Percentiles rank a stretch among this genome's conserved stretches.
phyloP scores from a whole-genome alignment of 2,888 invertebrate genomes.

The Diarsia brunnea region DNA sequence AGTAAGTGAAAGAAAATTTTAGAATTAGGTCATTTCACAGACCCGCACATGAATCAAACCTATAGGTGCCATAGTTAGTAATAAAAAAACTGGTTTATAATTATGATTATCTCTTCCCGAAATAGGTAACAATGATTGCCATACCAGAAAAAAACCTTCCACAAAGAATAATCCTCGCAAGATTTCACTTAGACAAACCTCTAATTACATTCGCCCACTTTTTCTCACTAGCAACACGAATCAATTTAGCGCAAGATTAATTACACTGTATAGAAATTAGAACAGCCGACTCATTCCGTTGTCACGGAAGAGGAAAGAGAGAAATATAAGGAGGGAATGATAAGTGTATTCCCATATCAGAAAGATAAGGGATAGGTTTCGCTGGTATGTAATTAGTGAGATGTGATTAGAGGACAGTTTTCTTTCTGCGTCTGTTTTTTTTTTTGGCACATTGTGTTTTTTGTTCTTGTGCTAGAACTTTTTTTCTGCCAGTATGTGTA shows the following conservation, averaged over 20 bases:
- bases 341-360: constrained; percentile 62
- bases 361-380: constrained; percentile 60
- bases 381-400: constrained; percentile 70
- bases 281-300: constrained; percentile 50
- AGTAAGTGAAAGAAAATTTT: not conserved
- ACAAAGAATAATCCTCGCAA: constrained; percentile 25
- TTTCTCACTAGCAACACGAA: constrained; percentile 56
- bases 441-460: constrained; percentile 38
- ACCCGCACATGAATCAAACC: not conserved
- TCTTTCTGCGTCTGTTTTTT: constrained; percentile 45
- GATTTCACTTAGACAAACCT: constrained; percentile 33
- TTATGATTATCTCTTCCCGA: not conserved
- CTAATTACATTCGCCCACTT: constrained; percentile 52
- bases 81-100: not conserved
- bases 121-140: not conserved
- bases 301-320: constrained; percentile 52
- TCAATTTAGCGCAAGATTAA: constrained; percentile 67
- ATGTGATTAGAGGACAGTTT: constrained; percentile 69
- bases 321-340: constrained; percentile 58
- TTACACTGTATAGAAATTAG: constrained; percentile 63
- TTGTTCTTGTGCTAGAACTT: constrained; percentile 6
- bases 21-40: not conserved
- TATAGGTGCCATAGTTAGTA: not conserved
- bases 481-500: not conserved
- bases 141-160: not conserved